Percentiles rank a stretch among this genome's conserved stretches.
Evolutionary conservation across 1,140 invertebrate species (phyloP).

Genomic region (Daktulosphaira vitifoliae): DNA sequence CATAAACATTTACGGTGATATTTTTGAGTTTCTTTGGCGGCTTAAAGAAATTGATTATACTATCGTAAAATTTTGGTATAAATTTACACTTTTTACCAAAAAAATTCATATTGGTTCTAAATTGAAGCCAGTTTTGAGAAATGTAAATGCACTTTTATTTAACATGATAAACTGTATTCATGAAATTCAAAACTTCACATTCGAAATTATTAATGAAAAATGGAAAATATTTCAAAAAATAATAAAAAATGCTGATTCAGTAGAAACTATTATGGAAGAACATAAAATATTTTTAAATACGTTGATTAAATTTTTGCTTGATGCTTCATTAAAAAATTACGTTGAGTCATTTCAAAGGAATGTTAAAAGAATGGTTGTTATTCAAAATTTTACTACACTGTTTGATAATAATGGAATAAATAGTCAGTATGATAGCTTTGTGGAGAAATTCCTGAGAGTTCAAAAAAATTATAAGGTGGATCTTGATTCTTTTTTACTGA

Average conservation of each 20-base stretch:
- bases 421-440: too few relatives aligned
- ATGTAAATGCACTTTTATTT: neutral
- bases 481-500: neutral
- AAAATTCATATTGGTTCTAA: neutral
- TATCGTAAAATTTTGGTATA: neutral
- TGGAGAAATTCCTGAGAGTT: too few relatives aligned
- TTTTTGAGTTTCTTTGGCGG: conserved; percentile 13
- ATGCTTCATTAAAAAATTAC: neutral
- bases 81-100: neutral
- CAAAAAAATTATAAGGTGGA: neutral
- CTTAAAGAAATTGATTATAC: neutral
- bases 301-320: neutral
- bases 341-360: too few relatives aligned
- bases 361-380: too few relatives aligned
- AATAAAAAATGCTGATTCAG: neutral
- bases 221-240: conserved; percentile 14
- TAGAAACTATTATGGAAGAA: neutral
- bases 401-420: too few relatives aligned
- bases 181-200: conserved; percentile 7
- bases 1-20: neutral
- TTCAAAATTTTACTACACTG: too few relatives aligned
- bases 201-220: neutral
- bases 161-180: neutral
- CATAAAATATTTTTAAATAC: neutral
- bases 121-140: conserved; percentile 4